phyloP scores from a whole-genome alignment of 1,140 invertebrate genomes.

The Tenebrio molitor region DNA sequence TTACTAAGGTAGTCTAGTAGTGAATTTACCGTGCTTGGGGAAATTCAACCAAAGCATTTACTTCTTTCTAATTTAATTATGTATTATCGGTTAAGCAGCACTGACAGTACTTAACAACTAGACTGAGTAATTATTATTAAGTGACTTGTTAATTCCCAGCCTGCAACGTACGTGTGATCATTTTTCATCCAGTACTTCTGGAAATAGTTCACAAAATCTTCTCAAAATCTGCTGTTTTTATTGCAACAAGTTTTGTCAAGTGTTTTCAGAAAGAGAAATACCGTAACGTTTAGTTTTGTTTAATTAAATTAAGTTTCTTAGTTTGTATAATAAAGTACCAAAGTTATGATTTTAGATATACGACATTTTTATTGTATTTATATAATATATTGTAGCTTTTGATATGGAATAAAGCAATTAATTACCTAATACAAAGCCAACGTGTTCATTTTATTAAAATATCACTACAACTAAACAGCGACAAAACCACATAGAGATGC shows the following conservation, averaged over 20 bases:
- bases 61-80: background rate
- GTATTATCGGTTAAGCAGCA: slow-evolving; percentile 8
- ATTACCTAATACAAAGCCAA: slow-evolving; percentile 28
- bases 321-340: slow-evolving; percentile 50
- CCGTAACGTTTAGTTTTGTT: slow-evolving; percentile 25
- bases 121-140: slow-evolving; percentile 3
- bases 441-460: slow-evolving; percentile 7
- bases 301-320: slow-evolving; percentile 30
- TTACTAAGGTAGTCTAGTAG: slow-evolving; percentile 2
- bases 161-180: background rate
- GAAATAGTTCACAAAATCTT: background rate
- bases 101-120: slow-evolving; percentile 35
- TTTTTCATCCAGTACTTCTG: background rate
- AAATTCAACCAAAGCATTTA: slow-evolving; percentile 1
- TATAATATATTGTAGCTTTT: slow-evolving; percentile 55
- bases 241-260: background rate
- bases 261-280: background rate
- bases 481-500: slow-evolving; percentile 17
- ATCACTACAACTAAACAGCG: slow-evolving; percentile 9
- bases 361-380: slow-evolving; percentile 51
- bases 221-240: no score
- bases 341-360: slow-evolving; percentile 50
- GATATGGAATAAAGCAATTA: slow-evolving; percentile 52
- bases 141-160: background rate
- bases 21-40: background rate